Evolutionary conservation across 2,888 invertebrate species (phyloP), one percentile per base, ranked within the genome.

Genomic region (Lasioglossum malachurum): DNA sequence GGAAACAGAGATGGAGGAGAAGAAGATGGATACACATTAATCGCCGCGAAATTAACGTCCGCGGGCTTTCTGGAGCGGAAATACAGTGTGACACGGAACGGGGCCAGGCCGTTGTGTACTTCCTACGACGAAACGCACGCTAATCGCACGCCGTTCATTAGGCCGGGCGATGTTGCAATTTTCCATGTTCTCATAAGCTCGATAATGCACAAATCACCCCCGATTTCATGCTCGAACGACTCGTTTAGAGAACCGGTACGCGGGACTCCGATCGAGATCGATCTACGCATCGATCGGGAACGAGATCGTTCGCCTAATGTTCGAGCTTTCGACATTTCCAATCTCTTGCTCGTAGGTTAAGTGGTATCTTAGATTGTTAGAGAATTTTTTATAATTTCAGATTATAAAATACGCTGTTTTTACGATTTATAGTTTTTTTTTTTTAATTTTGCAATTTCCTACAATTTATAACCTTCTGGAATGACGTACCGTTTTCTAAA

Each of bases 41-140:
- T 75, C 53, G 75, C n/a, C 53, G 38, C 16, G 35, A 53, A 74
- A 74, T 74, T 74, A 74, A 74, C 73, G 73, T 74, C 49, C 73
- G 49, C 73, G 49, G 4, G 92, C 87, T 94, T 94, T 94, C 91
- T 94, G 92, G 94, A 94, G 94, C 94, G 94, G 93, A 94, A 94
- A 94, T 84, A 80, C 90, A 85, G 87, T 89, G 92, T 90, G 91
- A 93, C 92, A 90, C 84, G 89, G 88, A 91, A 90, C 85, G 87
- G 81, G 90, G 82, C 88, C 87, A 88, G 44, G 19, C 35, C 49
- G 81, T 44, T 82, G 74, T 80, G 79, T 82, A 75, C 80, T 87
- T 91, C 85, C 74, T 38, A 73, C 69, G 60, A 60, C 83, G 75
- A 80, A 87, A 80, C 53, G 64, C 74, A 46, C 80, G 83, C 78